Evolutionary conservation across 2,113 vertebrate species (phyloP), one percentile per base, ranked within the genome.

Genomic region (Amphilophus citrinellus): DNA sequence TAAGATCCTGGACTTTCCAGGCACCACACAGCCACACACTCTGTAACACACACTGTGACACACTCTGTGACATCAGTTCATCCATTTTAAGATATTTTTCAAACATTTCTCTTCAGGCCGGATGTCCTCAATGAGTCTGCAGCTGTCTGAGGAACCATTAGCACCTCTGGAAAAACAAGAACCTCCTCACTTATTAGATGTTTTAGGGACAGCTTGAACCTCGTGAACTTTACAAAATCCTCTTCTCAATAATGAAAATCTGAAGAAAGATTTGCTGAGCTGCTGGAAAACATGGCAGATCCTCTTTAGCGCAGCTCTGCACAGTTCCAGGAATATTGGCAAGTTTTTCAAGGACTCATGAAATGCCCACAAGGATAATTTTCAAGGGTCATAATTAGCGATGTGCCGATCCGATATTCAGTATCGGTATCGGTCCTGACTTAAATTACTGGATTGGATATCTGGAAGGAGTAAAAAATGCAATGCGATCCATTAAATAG

Each of bases 271-370:
- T 6, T 35, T 35, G 2, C 6, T 35, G 35, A 66, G 63, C 37
- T 44, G 0, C 63, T 44, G n/a, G 1, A 7, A 66, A 65, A 66
- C 20, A 17, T 24, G 63, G 42, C 42, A 14, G 37, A 66, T 11
- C 62, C 35, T 65, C 20, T 10, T 2, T 0, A 22, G 62, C 0
- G 20, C 3, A 0, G 39, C 63, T 50, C 1, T 44, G 1, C 42
- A 10, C 63, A 27, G n/a, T 5, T 47, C 42, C 63, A 66, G 0
- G 37, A 65, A 53, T 15, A 53, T 18, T 17, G 17, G 50, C 7
- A 53, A 24, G 37, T 65, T 11, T 24, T 65, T 65, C 37, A 0
- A 42, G n/a, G 37, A 24, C 22, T 47, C 3, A 5, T 30, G 30
- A 30, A 30, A 30, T 30, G 30, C 4, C 5, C 35, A 35, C 22